A percentile compares a stretch with the other conserved stretches of the same genome.
phyloP scores from a whole-genome alignment of 2,113 vertebrate species.

The Chamaea fasciata region DNA sequence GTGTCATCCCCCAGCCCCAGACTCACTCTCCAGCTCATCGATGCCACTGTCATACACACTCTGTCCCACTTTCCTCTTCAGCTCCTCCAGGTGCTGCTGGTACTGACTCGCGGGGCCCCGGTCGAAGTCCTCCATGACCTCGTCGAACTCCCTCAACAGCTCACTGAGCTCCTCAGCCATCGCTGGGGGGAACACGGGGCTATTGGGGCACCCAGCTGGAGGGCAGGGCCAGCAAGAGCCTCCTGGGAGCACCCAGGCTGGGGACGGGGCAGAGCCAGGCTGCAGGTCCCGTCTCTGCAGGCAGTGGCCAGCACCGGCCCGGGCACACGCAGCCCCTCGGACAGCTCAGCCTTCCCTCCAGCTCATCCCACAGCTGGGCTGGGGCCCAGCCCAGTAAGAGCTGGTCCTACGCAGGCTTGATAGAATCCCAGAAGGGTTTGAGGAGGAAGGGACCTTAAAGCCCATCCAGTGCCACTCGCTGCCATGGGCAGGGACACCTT shows the following conservation, averaged over 20 bases:
- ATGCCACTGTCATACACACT: constrained; percentile 36
- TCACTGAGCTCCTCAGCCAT: constrained; percentile 24
- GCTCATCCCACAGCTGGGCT: background rate
- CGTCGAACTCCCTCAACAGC: constrained; percentile 37
- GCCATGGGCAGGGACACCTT: background rate
- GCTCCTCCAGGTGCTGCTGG: constrained; percentile 50
- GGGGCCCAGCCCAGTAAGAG: no score
- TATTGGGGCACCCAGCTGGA: accelerated
- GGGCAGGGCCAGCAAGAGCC: background rate
- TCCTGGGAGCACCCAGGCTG: background rate
- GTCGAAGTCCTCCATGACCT: constrained; percentile 50
- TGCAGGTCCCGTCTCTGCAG: background rate
- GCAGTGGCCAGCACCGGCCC: background rate
- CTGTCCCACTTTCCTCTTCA: background rate
- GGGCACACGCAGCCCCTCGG: background rate
- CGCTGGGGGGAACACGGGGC: background rate
- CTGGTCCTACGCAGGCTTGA: background rate
- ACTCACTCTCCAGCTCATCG: background rate
- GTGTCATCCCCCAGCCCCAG: background rate
- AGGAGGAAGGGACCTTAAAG: background rate
- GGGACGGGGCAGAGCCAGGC: background rate
- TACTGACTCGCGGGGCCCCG: background rate
- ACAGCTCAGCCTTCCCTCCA: background rate
- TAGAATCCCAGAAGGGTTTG: background rate
- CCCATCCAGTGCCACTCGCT: background rate